Base-by-base conservation (phyloP, 2,797 vertebrate species). In the Acrossocheilus fasciatus region DNA sequence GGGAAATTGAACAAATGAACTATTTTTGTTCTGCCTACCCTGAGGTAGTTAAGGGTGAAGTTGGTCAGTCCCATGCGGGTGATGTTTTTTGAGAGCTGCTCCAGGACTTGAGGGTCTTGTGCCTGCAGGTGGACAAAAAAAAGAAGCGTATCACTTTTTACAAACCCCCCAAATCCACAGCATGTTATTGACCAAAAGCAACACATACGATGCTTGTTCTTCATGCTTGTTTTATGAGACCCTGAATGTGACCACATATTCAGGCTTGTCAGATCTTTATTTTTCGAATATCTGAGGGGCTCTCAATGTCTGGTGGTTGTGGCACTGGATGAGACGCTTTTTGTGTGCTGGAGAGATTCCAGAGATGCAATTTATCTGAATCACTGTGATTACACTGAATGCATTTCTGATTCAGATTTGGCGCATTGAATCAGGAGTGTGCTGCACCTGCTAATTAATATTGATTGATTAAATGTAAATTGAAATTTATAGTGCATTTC, bases 31-130 rank as follows among this genome's bases (percentile, higher is more conserved):
- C 14, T 9, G 69, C 96, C 97, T 96, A 99, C 98, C 97, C 98
- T 98, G 98, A 99, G 98, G 98, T 99, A 99, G 98, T 99, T 99
- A 96, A 99, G 98, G 93, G 98, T 99, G 96, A 99, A 99, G 95
- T 99, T 99, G 92, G 98, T 99, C 93, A 99, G 95, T 91, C 98
- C 98, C 98, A 99, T 99, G 91, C 98, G 97, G 93, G 98, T 99
- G 95, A 99, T 99, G 95, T 99, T 99, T 98, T 99, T 99, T 93
- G 98, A 99, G 94, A 99, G 97, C 93, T 99, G 98, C 94, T 99
- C 98, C 96, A 99, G 95, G 94, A 98, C 97, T 96, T 99, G 98
- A 96, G 98, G 97, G 96, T 99, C 98, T 96, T 99, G 98, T 95
- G 98, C 97, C 98, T 99, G 93, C 43, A 92, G 92, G 87, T 85